A percentile compares a stretch with the other conserved stretches of the same genome.
Conservation (phyloP, 2,113 vertebrate genomes). For the Heterotis niloticus region DNA sequence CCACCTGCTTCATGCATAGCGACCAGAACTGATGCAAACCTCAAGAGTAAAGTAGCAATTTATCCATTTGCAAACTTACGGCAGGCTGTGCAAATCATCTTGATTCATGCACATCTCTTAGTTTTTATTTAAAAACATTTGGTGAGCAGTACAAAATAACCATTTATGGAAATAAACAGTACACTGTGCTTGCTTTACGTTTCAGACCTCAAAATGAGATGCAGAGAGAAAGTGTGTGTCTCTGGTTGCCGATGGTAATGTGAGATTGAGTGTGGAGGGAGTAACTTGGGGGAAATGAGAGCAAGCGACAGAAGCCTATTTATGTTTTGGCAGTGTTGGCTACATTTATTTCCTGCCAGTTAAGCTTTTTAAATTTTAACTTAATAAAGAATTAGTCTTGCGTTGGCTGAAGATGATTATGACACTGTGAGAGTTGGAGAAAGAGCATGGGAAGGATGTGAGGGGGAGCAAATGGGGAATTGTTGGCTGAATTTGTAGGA, state of each 20-base stretch:
- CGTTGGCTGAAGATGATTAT: background rate
- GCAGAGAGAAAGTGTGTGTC: background rate
- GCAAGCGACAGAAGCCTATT: background rate
- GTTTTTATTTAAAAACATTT: constrained; percentile 13
- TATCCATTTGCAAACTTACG: background rate
- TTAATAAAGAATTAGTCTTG: background rate
- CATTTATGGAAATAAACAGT: background rate
- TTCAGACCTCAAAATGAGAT: background rate
- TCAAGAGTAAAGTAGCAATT: background rate
- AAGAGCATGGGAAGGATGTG: background rate
- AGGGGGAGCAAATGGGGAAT: background rate
- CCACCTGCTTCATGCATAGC: background rate
- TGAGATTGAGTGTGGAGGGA: background rate
- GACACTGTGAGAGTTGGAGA: background rate
- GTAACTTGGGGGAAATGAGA: background rate
- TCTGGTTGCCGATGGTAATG: background rate
- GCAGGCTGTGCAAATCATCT: constrained; percentile 1
- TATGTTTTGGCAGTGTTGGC: background rate
- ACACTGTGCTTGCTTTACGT: background rate
- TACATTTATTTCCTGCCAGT: constrained; percentile 11
- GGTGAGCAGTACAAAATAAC: background rate
- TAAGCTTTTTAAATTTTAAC: background rate
- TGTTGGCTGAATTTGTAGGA: background rate
- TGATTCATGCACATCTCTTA: background rate
- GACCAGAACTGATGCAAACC: background rate